Evolutionary conservation across 1,140 invertebrate genomes (phyloP).

Genomic region (Nasonia vitripennis): DNA sequence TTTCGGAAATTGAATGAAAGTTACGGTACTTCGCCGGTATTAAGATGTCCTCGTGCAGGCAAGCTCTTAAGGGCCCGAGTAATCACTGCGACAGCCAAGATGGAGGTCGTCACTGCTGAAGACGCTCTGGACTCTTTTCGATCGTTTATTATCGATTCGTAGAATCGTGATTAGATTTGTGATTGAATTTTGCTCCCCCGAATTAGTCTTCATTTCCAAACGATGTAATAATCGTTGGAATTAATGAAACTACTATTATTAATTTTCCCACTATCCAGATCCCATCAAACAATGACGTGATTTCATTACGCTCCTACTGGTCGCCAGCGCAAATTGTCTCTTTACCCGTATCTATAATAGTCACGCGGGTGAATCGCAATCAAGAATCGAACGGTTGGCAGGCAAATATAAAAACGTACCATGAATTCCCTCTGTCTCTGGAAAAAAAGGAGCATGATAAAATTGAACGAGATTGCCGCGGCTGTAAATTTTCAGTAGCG

Average conservation of each 20-base stretch:
- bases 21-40: constrained; percentile 33
- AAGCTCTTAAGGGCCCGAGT: background rate
- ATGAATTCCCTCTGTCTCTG: background rate
- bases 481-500: background rate
- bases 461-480: background rate
- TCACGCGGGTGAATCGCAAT: no score
- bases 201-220: background rate
- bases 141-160: background rate
- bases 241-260: background rate
- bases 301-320: background rate
- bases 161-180: no score
- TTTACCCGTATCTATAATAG: background rate
- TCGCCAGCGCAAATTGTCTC: background rate
- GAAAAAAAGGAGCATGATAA: background rate
- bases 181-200: no score
- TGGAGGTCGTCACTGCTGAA: background rate
- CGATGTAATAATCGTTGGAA: background rate
- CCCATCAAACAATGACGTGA: background rate
- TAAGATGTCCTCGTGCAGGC: constrained; percentile 20
- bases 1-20: constrained; percentile 61
- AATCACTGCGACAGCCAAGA: constrained; percentile 8
- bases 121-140: background rate
- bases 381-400: background rate
- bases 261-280: background rate
- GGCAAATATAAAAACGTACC: background rate